Evolutionary conservation across 92 coral and sea anemone genomes (phyloP).

Genomic region (Phymanthus crucifer): DNA sequence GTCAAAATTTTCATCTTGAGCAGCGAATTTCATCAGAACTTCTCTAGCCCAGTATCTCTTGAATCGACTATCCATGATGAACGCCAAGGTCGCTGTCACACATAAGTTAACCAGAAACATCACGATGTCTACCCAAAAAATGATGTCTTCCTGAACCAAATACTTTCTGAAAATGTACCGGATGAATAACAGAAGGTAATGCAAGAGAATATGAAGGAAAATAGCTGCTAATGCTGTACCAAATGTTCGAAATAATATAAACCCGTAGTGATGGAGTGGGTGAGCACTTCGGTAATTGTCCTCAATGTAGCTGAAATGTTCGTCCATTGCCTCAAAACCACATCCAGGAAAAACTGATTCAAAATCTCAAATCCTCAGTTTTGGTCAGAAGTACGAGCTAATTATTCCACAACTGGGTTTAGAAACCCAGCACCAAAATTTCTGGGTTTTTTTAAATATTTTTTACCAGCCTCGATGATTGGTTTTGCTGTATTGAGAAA

Average conservation of each 20-base stretch:
- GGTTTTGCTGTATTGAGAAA: not conserved
- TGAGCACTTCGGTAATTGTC: constrained; percentile 24
- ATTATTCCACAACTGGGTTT: not conserved
- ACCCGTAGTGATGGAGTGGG: constrained; percentile 33
- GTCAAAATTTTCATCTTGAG: constrained; percentile 9
- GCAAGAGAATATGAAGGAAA: constrained; percentile 10
- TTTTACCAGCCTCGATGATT: not conserved
- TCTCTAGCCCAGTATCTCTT: constrained; percentile 40
- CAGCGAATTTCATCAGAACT: constrained; percentile 37
- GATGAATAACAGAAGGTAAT: constrained; percentile 11
- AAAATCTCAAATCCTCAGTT: not conserved
- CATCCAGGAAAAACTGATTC: not conserved
- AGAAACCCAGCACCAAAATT: not conserved
- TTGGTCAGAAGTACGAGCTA: not conserved
- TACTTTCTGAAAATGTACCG: constrained; percentile 20
- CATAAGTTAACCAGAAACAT: constrained; percentile 18
- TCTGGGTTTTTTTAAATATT: not conserved
- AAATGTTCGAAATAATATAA: constrained; percentile 23
- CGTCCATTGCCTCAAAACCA: constrained; percentile 25
- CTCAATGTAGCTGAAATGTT: constrained; percentile 37
- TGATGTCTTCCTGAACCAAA: constrained; percentile 23
- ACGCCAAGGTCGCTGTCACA: constrained; percentile 30
- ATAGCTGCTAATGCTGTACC: constrained; percentile 31
- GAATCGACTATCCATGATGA: constrained; percentile 24
- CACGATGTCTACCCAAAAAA: constrained; percentile 27